Percentiles rank a stretch among this genome's conserved stretches.
Conservation (phyloP, 2,888 invertebrate species). For the Holacanthella duospinosa region DNA sequence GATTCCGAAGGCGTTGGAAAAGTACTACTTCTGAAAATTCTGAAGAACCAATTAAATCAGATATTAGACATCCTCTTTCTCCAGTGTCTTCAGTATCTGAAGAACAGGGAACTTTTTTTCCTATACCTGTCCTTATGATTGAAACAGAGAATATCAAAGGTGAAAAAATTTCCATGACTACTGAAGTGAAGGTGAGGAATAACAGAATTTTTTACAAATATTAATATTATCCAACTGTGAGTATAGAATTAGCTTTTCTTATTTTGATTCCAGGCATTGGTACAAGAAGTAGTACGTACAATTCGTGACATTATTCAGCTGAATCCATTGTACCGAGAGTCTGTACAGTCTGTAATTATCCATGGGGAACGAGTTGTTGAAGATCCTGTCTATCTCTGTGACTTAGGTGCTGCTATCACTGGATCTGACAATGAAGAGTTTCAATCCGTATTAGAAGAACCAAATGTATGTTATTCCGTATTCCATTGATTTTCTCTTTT, state of each 20-base stretch:
- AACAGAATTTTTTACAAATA: background rate
- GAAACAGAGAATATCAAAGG: slow-evolving; percentile 87
- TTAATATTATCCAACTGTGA: background rate
- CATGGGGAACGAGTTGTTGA: slow-evolving; percentile 94
- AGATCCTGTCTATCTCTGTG: slow-evolving; percentile 94
- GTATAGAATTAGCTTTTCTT: slow-evolving; percentile 9
- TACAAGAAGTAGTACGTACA: slow-evolving; percentile 93
- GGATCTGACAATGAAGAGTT: slow-evolving; percentile 83
- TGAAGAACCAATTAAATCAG: slow-evolving; percentile 13
- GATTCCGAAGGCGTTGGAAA: background rate
- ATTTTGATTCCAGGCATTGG: slow-evolving; percentile 56
- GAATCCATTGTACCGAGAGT: slow-evolving; percentile 94
- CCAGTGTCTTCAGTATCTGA: slow-evolving; percentile 12
- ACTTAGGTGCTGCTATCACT: slow-evolving; percentile 88
- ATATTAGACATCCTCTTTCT: too few species aligned
- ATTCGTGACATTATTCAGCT: slow-evolving; percentile 93
- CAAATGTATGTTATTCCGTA: slow-evolving; percentile 58
- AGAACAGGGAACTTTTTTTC: slow-evolving; percentile 25
- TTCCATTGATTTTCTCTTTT: slow-evolving; percentile 5
- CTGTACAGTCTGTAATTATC: slow-evolving; percentile 93
- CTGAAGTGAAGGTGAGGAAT: slow-evolving; percentile 85
- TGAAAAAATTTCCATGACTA: slow-evolving; percentile 76
- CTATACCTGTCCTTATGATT: slow-evolving; percentile 64
- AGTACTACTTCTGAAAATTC: background rate
- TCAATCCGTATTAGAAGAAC: slow-evolving; percentile 87